Percentiles rank a stretch among this genome's conserved stretches.
Conservation (phyloP, 2,797 vertebrate genomes). For the Siniperca scherzeri region DNA sequence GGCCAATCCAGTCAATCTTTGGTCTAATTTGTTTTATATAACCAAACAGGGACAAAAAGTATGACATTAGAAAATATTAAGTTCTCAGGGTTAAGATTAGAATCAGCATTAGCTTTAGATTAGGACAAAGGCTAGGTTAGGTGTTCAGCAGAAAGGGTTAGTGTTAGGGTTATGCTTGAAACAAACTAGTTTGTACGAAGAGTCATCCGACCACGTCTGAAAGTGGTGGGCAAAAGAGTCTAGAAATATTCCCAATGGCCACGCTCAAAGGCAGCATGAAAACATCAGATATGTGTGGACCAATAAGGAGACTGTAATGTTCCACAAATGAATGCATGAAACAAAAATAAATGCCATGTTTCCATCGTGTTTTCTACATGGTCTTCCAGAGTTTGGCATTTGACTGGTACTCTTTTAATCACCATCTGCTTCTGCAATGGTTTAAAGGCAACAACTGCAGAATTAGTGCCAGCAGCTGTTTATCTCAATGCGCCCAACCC, state of each 20-base stretch:
- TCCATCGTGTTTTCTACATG: background rate
- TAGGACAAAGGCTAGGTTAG: constrained; percentile 12
- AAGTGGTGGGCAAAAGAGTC: background rate
- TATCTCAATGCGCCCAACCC: too few relatives aligned
- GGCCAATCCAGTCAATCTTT: background rate
- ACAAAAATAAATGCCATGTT: background rate
- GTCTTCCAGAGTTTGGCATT: background rate
- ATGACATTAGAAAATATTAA: background rate
- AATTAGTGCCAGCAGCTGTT: background rate
- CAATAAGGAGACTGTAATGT: background rate
- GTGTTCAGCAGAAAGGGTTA: constrained; percentile 5
- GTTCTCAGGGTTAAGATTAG: background rate
- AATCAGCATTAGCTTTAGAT: background rate
- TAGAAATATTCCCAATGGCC: background rate
- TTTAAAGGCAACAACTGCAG: background rate
- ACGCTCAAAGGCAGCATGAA: background rate
- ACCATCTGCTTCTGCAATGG: background rate
- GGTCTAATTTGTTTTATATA: background rate
- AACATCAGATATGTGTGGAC: background rate
- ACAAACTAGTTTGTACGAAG: too few relatives aligned
- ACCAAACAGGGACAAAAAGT: background rate
- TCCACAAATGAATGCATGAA: background rate
- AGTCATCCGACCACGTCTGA: background rate
- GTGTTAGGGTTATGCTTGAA: background rate
- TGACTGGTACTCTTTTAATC: background rate